phyloP scores from a whole-genome alignment of 2,888 invertebrate species.

The Folsomia manolachei region DNA sequence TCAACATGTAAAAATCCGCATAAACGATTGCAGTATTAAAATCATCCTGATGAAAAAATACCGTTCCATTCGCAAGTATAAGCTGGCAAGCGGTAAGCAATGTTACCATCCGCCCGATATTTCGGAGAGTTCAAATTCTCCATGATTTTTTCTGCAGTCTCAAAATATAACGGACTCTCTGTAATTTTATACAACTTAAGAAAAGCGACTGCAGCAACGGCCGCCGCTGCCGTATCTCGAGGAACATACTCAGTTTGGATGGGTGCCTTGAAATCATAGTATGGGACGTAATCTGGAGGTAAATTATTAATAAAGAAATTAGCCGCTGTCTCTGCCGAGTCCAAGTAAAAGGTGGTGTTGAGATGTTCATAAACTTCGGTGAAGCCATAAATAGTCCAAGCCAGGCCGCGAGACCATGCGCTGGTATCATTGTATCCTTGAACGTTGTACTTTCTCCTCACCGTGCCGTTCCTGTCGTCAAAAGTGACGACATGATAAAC shows the following conservation, averaged over 20 bases:
- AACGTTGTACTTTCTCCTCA: slow-evolving; percentile 40
- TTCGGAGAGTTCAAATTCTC: slow-evolving; percentile 33
- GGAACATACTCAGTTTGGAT: slow-evolving; percentile 37
- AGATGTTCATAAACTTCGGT: slow-evolving; percentile 35
- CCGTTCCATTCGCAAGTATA: slow-evolving; percentile 46
- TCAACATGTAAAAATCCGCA: slow-evolving; percentile 44
- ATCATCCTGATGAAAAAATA: slow-evolving; percentile 33
- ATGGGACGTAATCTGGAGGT: slow-evolving; percentile 39
- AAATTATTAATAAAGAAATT: slow-evolving; percentile 35
- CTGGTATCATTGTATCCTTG: slow-evolving; percentile 43
- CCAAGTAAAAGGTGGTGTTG: slow-evolving; percentile 16
- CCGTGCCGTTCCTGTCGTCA: slow-evolving; percentile 34
- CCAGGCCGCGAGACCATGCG: slow-evolving; percentile 45
- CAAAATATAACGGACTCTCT: slow-evolving; percentile 31
- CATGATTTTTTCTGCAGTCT: slow-evolving; percentile 36
- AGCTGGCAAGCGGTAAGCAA: slow-evolving; percentile 39
- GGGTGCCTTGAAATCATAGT: slow-evolving; percentile 46
- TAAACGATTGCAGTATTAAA: slow-evolving; percentile 46
- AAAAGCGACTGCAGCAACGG: slow-evolving; percentile 40
- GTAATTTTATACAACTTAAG: slow-evolving; percentile 35
- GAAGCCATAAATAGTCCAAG: slow-evolving; percentile 46
- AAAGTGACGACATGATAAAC: slow-evolving; percentile 43
- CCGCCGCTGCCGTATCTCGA: slow-evolving; percentile 44
- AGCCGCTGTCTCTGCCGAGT: slow-evolving; percentile 36
- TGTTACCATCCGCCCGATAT: slow-evolving; percentile 39